These are phyloP conservation scores for Nibea albiflora DNA, from an alignment of 2,113 vertebrate species.

Conservation along the genomic window DNA sequence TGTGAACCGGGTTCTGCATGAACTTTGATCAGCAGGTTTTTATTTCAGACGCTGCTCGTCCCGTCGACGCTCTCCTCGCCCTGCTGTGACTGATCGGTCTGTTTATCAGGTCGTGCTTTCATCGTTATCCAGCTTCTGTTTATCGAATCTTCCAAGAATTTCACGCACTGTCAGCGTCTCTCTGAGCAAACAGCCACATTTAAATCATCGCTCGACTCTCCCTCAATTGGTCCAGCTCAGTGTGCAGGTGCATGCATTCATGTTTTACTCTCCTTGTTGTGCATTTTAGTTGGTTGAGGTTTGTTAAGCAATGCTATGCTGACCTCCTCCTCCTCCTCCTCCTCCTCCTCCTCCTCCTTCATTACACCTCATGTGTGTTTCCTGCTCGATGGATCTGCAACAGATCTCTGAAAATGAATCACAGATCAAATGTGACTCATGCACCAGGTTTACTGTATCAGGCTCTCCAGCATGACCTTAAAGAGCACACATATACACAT, in stretches of 20 bases:
- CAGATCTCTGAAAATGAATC: slow-evolving; percentile 50
- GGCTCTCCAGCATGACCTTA: slow-evolving; percentile 45
- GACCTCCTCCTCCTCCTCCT: slow-evolving; percentile 22
- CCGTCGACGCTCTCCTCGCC: slow-evolving; percentile 46
- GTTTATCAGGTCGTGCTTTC: slow-evolving; percentile 59
- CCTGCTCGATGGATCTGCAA: slow-evolving; percentile 42
- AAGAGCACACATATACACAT: slow-evolving; percentile 34
- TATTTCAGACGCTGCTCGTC: slow-evolving; percentile 45
- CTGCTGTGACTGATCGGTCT: slow-evolving; percentile 70
- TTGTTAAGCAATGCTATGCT: slow-evolving; percentile 25
- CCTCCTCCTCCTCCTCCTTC: slow-evolving; percentile 12
- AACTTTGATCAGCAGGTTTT: slow-evolving; percentile 60
- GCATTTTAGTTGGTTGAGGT: slow-evolving; percentile 34
- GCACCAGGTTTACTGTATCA: slow-evolving; percentile 35
- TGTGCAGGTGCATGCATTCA: slow-evolving; percentile 59
- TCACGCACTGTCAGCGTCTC: slow-evolving; percentile 3
- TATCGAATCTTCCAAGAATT: slow-evolving; percentile 27
- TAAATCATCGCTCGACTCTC: too few relatives aligned
- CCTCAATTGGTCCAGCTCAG: slow-evolving; percentile 46
- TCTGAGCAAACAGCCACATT: slow-evolving; percentile 6
- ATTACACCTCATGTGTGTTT: slow-evolving; percentile 44
- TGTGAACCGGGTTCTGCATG: slow-evolving; percentile 66
- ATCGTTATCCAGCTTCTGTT: slow-evolving; percentile 51
- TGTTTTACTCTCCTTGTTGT: slow-evolving; percentile 25
- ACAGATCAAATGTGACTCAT: slow-evolving; percentile 48